Evolutionary conservation across 1,140 invertebrate genomes (phyloP).

Genomic region (Catajapyx aquilonaris): DNA sequence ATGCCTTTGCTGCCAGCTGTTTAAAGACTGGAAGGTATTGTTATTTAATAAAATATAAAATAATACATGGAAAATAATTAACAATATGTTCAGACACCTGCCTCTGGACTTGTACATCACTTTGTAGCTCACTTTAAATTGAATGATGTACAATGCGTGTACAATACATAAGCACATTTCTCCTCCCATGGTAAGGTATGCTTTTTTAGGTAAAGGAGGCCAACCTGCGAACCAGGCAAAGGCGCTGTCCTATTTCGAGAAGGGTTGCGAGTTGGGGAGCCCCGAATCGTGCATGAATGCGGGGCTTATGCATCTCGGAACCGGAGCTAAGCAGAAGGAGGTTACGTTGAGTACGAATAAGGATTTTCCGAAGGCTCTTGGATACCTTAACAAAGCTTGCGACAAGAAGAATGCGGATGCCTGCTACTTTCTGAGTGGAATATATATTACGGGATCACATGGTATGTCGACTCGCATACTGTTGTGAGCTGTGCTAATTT

Average conservation of each 20-base stretch:
- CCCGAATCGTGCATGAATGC: conserved; percentile 46
- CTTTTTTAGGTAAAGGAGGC: no score
- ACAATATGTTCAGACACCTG: no score
- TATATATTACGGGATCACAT: no score
- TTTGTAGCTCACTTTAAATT: no score
- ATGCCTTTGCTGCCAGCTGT: conserved; percentile 59
- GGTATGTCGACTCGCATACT: no score
- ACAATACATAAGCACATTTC: no score
- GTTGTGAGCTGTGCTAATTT: no score
- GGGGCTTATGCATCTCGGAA: conserved; percentile 40
- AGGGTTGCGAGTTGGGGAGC: conserved; percentile 48
- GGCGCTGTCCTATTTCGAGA: conserved; percentile 49
- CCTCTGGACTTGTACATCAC: no score
- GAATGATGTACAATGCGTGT: conserved; percentile 1
- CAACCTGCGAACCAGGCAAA: no score
- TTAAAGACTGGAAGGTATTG: conserved; percentile 61
- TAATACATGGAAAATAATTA: conserved; percentile 17
- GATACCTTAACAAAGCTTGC: conserved; percentile 48
- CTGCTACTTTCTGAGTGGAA: conserved; percentile 58
- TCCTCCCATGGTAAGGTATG: no score
- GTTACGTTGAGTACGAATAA: conserved; percentile 10
- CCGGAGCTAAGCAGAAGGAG: conserved; percentile 22
- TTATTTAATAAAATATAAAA: no score
- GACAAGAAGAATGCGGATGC: conserved; percentile 36
- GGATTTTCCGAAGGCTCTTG: conserved; percentile 28